Percentiles rank a stretch among this genome's conserved stretches.
These are phyloP conservation scores for Podilymbus podiceps DNA, from an alignment of 2,113 vertebrate genomes.

Conservation along the genomic window DNA sequence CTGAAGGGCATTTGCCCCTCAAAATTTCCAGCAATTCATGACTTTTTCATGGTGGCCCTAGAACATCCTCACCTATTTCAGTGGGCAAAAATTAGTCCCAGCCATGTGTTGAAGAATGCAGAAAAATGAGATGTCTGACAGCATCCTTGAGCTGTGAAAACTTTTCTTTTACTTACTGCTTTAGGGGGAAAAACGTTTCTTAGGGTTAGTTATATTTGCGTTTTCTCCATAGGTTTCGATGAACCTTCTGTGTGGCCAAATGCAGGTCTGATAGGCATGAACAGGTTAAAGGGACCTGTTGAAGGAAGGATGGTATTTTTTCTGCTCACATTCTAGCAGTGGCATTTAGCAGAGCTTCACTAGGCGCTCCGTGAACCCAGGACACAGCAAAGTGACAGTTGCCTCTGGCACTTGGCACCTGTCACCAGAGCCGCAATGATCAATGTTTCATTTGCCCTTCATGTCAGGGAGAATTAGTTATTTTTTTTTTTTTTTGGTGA, in stretches of 20 bases:
- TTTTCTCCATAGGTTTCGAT: neutral
- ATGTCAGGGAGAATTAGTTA: neutral
- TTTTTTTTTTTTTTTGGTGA: neutral
- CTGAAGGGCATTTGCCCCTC: neutral
- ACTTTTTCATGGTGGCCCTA: neutral
- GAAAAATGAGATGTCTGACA: neutral
- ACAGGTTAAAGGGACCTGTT: neutral
- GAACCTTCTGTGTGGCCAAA: neutral
- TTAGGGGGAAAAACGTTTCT: rapidly evolving
- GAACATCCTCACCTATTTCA: neutral
- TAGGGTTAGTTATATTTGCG: neutral
- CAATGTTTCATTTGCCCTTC: neutral
- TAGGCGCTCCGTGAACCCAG: rapidly evolving
- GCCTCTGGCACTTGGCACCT: neutral
- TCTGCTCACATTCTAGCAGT: neutral
- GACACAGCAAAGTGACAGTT: neutral
- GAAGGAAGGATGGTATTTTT: neutral
- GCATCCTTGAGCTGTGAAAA: neutral
- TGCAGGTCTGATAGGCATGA: neutral
- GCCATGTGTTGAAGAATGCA: neutral
- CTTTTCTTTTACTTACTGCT: neutral
- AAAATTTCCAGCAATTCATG: neutral
- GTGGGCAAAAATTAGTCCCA: neutral
- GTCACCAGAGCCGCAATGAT: neutral
- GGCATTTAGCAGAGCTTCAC: constrained; percentile 4